Evolutionary conservation across 2,113 vertebrate species (phyloP).

Genomic region (Pipra filicauda): DNA sequence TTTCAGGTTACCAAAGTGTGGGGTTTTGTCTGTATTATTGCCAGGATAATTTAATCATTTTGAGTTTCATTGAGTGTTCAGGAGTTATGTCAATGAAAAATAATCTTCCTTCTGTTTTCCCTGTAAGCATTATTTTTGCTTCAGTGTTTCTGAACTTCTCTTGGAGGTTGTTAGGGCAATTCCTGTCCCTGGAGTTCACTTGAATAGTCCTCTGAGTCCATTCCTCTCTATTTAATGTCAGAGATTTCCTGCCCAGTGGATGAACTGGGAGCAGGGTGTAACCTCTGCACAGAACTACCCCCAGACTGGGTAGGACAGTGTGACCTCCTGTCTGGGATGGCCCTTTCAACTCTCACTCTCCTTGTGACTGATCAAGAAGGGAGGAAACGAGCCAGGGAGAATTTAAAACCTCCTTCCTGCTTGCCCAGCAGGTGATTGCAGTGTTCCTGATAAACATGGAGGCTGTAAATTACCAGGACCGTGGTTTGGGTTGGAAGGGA

Average conservation of each 20-base stretch:
- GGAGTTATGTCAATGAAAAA: not conserved
- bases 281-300: too few species aligned
- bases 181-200: not conserved
- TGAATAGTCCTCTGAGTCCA: not conserved
- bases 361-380: not conserved
- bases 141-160: not conserved
- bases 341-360: not conserved
- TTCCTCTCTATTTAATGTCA: not conserved
- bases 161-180: not conserved
- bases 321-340: not conserved
- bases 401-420: not conserved
- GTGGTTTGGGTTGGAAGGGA: not conserved
- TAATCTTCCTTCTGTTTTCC: not conserved
- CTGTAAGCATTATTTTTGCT: not conserved
- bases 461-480: not conserved
- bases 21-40: not conserved
- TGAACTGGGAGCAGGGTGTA: not conserved
- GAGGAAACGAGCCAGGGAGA: not conserved
- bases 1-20: not conserved
- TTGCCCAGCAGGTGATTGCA: not conserved
- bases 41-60: not conserved
- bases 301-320: rapidly evolving
- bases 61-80: not conserved
- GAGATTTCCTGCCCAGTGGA: not conserved
- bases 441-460: not conserved